These are phyloP conservation scores for Heliconius erato DNA, from an alignment of 2,888 invertebrate species.

Conservation along the genomic window DNA sequence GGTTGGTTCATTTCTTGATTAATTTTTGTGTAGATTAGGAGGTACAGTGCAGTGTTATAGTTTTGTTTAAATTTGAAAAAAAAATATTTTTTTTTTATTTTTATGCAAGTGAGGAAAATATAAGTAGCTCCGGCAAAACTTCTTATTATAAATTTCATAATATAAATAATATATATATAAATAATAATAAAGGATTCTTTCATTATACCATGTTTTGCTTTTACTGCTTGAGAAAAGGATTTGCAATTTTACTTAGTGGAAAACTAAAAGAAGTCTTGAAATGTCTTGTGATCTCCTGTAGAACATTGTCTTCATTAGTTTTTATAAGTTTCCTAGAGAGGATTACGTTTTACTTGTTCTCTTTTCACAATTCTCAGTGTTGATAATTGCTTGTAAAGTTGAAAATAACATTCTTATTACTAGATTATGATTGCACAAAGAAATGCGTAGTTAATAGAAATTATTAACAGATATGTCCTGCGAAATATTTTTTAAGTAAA, in stretches of 20 bases:
- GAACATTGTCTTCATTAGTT: constrained; percentile 1
- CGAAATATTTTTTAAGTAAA: too few species aligned
- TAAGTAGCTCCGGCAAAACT: neutral
- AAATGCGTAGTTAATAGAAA: neutral
- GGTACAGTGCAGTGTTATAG: neutral
- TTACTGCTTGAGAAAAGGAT: neutral
- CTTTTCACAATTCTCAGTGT: neutral
- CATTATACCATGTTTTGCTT: too few species aligned
- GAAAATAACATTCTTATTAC: neutral
- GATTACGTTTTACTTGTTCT: neutral
- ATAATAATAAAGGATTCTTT: neutral
- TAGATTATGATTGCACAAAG: neutral
- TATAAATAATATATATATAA: neutral
- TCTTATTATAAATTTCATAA: neutral
- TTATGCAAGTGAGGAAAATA: neutral
- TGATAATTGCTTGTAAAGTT: neutral
- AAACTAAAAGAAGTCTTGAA: neutral
- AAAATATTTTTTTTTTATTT: neutral
- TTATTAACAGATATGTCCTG: neutral
- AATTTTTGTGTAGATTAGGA: neutral
- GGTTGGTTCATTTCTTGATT: constrained; percentile 66
- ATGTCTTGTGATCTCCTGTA: neutral
- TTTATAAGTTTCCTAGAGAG: neutral
- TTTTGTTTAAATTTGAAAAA: neutral
- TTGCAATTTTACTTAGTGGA: neutral